Evolutionary conservation across 2,797 vertebrate species (phyloP), one percentile per base, ranked within the genome.

Genomic region (Passerculus sandwichensis): DNA sequence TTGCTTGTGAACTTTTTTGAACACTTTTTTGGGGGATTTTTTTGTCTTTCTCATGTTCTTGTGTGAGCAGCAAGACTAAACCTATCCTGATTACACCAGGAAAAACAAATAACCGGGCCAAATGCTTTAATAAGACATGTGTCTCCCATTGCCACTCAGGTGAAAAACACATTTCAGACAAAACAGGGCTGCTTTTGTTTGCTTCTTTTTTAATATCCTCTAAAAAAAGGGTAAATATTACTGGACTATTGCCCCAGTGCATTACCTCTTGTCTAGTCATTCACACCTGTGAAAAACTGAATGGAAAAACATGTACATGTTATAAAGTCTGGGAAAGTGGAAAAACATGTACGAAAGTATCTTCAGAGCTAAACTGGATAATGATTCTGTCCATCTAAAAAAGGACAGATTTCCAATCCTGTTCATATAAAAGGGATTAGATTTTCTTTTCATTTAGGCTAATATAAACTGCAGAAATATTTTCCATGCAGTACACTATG

Each of bases 81-180:
- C 3, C 22, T 59, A 48, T 32, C 20, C 27, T 40, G 47, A 51
- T 51, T 54, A 77, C 14, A 57, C 1, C 5, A 12, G n/a, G 18
- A 9, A 30, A 85, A 79, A 77, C 60, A 74, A 51, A 51, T 40
- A 56, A 67, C 40, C 29, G 54, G 42, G 62, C 42, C 90, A 95
- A 88, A 89, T 34, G 8, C 26, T 77, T 62, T 45, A 21, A 62
- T n/a, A 59, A n/a, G 20, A 56, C 10, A 56, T 2, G 25, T 79
- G 72, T 60, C 32, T 88, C 40, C 23, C 44, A 27, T 85, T 23
- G 53, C 27, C 60, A 19, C 29, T 42, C 32, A 29, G 42, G 38
- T 81, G 34, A 94, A 86, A 95, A 93, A 44, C 22, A 45, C 23
- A 75, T 87, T 83, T 75, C 62, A 83, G 66, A 88, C 56, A 88